phyloP scores from a whole-genome alignment of 1,140 invertebrate genomes.

The Zaprionus tsacasi region DNA sequence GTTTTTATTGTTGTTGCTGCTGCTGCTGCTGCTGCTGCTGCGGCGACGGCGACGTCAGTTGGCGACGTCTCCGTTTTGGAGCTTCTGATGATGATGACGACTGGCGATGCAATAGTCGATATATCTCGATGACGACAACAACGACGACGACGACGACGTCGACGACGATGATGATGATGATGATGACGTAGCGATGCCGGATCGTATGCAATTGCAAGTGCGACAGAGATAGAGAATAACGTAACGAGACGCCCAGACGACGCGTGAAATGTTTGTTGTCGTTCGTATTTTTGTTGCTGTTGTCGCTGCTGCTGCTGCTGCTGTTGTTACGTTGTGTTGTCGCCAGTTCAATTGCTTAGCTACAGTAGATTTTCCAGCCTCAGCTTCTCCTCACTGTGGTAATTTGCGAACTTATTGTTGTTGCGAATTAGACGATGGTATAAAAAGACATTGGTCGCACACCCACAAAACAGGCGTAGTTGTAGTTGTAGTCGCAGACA shows the following conservation, averaged over 20 bases:
- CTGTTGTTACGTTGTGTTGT: conserved; percentile 1
- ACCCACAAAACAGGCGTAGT: conserved; percentile 1
- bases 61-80: conserved; percentile 43
- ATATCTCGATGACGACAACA: conserved; percentile 30
- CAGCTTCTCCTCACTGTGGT: conserved; percentile 21
- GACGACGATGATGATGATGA: conserved; percentile 52
- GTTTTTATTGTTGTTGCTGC: conserved; percentile 41
- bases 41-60: conserved; percentile 46
- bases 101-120: conserved; percentile 30
- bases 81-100: conserved; percentile 30
- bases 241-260: conserved; percentile 65
- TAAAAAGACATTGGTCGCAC: conserved; percentile 49
- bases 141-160: conserved; percentile 13
- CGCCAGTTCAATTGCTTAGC: conserved; percentile 1
- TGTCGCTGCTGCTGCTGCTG: conserved; percentile 8
- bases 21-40: conserved; percentile 17
- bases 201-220: conserved; percentile 37
- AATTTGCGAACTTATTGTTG: conserved; percentile 27
- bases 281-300: conserved; percentile 3
- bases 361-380: conserved; percentile 39
- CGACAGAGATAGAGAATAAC: conserved; percentile 33
- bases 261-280: conserved; percentile 58
- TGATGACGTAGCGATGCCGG: conserved; percentile 51
- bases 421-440: conserved; percentile 48
- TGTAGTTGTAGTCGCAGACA: neutral